Percentiles rank a stretch among this genome's conserved stretches.
These are phyloP conservation scores for Danaus plexippus DNA, from an alignment of 1,140 invertebrate species.

Conservation along the genomic window DNA sequence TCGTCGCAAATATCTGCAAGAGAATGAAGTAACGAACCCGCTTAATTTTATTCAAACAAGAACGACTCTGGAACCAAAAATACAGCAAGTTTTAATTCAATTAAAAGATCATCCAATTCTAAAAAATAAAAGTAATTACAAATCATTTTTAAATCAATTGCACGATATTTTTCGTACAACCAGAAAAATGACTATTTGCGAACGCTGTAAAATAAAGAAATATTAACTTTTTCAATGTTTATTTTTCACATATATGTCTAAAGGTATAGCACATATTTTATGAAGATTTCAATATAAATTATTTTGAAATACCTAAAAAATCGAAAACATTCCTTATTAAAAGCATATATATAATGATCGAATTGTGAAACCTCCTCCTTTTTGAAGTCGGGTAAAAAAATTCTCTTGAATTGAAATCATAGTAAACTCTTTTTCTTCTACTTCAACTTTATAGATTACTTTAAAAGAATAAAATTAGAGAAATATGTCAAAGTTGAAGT, in stretches of 20 bases:
- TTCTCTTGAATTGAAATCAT: background rate
- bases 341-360: too few relatives aligned
- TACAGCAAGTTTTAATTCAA: slow-evolving; percentile 30
- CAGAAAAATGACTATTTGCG: slow-evolving; percentile 8
- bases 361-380: too few relatives aligned
- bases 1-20: slow-evolving; percentile 1
- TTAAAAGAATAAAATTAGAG: too few relatives aligned
- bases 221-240: slow-evolving; percentile 2
- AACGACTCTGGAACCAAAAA: slow-evolving; percentile 18
- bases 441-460: too few relatives aligned
- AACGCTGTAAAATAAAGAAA: slow-evolving; percentile 7
- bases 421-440: too few relatives aligned
- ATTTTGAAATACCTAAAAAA: too few relatives aligned
- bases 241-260: background rate
- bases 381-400: slow-evolving; percentile 3
- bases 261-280: too few relatives aligned
- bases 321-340: too few relatives aligned
- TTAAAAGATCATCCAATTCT: slow-evolving; percentile 29
- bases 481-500: background rate
- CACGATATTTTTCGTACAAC: slow-evolving; percentile 33
- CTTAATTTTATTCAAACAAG: slow-evolving; percentile 4
- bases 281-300: too few relatives aligned
- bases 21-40: too few relatives aligned
- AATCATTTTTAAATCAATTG: slow-evolving; percentile 27
- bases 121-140: slow-evolving; percentile 25